Evolutionary conservation across 2,113 vertebrate species (phyloP).

Genomic region (Equus przewalskii): DNA sequence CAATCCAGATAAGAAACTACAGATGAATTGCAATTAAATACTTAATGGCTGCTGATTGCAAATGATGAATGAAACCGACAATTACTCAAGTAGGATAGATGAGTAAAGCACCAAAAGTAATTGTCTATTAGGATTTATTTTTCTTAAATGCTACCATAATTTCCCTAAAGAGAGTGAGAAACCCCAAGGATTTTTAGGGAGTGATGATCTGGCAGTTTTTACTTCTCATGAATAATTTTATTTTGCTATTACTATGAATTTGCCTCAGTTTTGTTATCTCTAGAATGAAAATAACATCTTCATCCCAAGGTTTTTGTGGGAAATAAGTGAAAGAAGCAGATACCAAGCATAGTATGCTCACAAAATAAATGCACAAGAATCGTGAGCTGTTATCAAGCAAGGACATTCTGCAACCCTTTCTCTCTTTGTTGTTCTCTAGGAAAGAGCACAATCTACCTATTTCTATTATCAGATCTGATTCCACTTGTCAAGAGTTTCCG

Average conservation of each 20-base stretch:
- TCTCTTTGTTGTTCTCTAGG: not conserved
- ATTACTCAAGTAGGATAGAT: not conserved
- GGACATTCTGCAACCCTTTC: not conserved
- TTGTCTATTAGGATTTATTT: not conserved
- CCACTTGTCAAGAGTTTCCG: not conserved
- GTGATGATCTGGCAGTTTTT: not conserved
- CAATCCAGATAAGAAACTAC: not conserved
- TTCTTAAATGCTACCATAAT: not conserved
- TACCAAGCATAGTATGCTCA: not conserved
- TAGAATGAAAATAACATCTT: slow-evolving; percentile 30
- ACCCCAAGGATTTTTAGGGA: not conserved
- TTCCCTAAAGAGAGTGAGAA: not conserved
- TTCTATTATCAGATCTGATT: not conserved
- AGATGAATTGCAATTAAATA: not conserved
- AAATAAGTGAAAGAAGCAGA: not conserved
- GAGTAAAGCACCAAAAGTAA: not conserved
- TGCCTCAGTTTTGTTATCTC: not conserved
- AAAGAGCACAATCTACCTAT: not conserved
- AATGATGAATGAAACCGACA: not conserved
- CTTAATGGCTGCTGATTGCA: not conserved
- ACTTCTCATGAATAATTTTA: not conserved
- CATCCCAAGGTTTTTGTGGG: not conserved
- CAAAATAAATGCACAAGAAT: not conserved
- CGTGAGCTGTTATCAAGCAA: not conserved
- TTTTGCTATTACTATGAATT: not conserved